phyloP scores from a whole-genome alignment of 2,888 invertebrate species.

The Ormyrus thymus region DNA sequence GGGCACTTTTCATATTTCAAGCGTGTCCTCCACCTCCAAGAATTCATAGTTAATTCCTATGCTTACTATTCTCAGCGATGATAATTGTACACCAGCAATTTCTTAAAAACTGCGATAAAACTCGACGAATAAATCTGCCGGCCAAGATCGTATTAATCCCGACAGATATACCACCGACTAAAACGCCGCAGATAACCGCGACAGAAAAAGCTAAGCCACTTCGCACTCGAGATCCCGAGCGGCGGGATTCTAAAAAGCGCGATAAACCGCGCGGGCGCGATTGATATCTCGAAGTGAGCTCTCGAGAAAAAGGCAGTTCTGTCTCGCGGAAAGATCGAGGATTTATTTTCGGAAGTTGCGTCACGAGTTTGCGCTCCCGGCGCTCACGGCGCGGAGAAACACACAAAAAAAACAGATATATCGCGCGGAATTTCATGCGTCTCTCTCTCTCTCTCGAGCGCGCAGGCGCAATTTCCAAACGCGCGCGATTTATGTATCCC shows the following conservation, averaged over 20 bases:
- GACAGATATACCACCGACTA: not conserved
- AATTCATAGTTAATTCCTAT: too few species aligned
- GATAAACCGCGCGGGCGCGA: not conserved
- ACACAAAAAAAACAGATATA: not conserved
- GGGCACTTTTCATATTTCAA: too few species aligned
- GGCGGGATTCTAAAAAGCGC: not conserved
- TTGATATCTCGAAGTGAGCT: too few species aligned
- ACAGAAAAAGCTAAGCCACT: not conserved
- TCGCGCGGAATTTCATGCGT: conserved; percentile 41
- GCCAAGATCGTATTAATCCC: conserved; percentile 12
- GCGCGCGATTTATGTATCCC: conserved; percentile 25
- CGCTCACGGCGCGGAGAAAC: not conserved
- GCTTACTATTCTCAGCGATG: too few species aligned
- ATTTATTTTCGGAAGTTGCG: conserved; percentile 54
- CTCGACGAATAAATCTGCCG: not conserved
- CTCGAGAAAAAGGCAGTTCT: too few species aligned
- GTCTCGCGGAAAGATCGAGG: conserved; percentile 35
- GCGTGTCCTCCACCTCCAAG: too few species aligned
- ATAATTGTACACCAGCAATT: too few species aligned
- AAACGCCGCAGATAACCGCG: not conserved
- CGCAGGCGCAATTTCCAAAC: conserved; percentile 19
- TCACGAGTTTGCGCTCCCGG: not conserved
- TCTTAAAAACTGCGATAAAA: conserved; percentile 9
- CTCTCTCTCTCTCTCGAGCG: not conserved
- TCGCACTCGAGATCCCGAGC: not conserved